Base-by-base conservation (phyloP, 2,113 vertebrate genomes). In the Lucifuga dentata region DNA sequence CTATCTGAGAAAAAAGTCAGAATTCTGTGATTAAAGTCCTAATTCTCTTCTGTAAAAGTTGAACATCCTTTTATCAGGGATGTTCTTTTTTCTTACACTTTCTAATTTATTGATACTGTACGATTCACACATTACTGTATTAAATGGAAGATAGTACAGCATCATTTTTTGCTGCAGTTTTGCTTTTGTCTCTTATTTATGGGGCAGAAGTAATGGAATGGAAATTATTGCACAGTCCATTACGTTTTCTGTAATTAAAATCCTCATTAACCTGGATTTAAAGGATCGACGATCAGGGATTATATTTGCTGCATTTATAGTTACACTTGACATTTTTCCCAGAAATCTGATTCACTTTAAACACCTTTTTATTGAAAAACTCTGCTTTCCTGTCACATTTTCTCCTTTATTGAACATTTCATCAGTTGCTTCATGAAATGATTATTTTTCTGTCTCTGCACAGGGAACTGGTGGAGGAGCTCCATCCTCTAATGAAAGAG, bases 401-500 rank as follows among this genome's bases (percentile, higher is more conserved):
- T 16, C 24, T 16, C 26, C 29, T 51, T 46, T 3, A 40, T 5
- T 49, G 7, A 16, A 11, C 12, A 13, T 21, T 21, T 26, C 1
- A 21, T 11, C n/a, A 44, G 72, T 48, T 13, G 35, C 20, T 11
- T 63, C 10, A n/a, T 3, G 2, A 40, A 16, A 3, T 32, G 5
- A 26, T 3, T 13, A 20, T 52, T 73, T 44, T 2, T 65, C 8
- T 46, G 53, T 55, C 32, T 50, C 11, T 82, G 40, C 49, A 44
- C 76, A 99, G 98, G 83, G 97, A 99, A 87, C 90, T 99, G 73
- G 95, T 99, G 57, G 98, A 99, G 89, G 97, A 99, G 84, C 93
- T 99, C 24, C 96, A 99, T 80, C 98, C 97, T 6, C 86, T 99
- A 26, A 99, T 99, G 96, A 99, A 99, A 86, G 97, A 99, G 88